Evolutionary conservation across 2,888 invertebrate genomes (phyloP), one percentile per base, ranked within the genome.

Genomic region (Spatulosminthurus flaviceps): DNA sequence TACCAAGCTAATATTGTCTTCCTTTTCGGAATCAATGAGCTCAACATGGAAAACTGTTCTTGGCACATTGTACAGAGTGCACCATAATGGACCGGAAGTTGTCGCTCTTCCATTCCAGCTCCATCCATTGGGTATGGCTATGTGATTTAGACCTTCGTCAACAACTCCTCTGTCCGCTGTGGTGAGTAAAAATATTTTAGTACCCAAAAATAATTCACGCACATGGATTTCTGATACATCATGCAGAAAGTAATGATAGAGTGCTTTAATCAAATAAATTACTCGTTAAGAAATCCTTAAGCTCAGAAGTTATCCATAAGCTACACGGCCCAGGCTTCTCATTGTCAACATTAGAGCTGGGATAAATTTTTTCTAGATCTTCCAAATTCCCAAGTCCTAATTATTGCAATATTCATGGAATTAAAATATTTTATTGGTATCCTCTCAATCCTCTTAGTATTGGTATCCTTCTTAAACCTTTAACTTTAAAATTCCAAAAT

Each of bases 41-140:
- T 79, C 78, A 1, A 72, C 61, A 19, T 19, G 21, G 29, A 78
- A 78, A 2, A 78, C 24, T 29, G 78, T 11, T 64, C 64, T 74
- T 61, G 82, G 75, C 60, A 85, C 86, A 16, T 82, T 83, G 81
- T 88, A 90, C 78, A 92, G 88, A 87, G 94, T 94, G n/a, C 91
- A 91, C 92, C 93, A 94, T 0, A 94, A 88, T 0, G 94, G 95
- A 85, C 92, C 93, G 87, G 91, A 92, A 51, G 91, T 91, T 29
- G 93, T 93, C 0, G 92, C 93, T 0, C 92, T 90, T 0, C 94
- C 95, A 16, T 94, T 94, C 94, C 93, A 94, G 22, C 90, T 91
- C 94, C 94, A 94, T 4, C 93, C 93, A n/a, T 92, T 90, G 0
- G 94, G 94, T 82, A 95, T 94, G 71, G 93, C 93, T 76, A 94